Percentiles rank a stretch among this genome's conserved stretches.
Evolutionary conservation across 1,140 invertebrate genomes (phyloP).

Genomic region (Euwallacea similis): DNA sequence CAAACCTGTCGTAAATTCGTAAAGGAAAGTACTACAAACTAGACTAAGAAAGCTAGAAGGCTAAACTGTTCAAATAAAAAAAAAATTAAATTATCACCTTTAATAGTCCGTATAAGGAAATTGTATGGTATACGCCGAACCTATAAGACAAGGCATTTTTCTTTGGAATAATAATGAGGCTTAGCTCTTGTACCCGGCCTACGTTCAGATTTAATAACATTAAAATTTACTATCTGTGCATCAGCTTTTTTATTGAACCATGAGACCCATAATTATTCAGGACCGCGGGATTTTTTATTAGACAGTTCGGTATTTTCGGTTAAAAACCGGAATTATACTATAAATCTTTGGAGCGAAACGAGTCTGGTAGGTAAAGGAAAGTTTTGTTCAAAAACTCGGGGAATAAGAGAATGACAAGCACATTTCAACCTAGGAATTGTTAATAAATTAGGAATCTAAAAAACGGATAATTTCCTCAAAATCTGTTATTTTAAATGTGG

Average conservation of each 20-base stretch:
- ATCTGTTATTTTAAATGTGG: too few species aligned
- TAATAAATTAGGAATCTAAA: too few species aligned
- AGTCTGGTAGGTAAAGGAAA: neutral
- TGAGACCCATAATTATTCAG: conserved; percentile 19
- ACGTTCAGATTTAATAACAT: conserved; percentile 24
- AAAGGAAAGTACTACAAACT: neutral
- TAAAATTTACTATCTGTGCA: conserved; percentile 20
- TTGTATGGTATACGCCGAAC: conserved; percentile 4
- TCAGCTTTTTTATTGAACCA: conserved; percentile 23
- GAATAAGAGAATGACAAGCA: too few species aligned
- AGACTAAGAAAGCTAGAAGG: too few species aligned
- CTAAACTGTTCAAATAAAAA: neutral
- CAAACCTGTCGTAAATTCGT: neutral
- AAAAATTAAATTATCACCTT: conserved; percentile 6
- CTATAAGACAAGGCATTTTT: conserved; percentile 6
- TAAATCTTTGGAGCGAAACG: conserved; percentile 3
- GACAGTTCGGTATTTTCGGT: neutral
- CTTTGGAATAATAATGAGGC: conserved; percentile 20
- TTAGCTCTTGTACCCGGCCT: conserved; percentile 12
- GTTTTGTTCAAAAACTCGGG: too few species aligned
- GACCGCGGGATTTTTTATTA: conserved; percentile 18
- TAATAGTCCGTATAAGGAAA: neutral
- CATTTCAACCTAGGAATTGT: too few species aligned
- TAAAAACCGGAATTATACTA: conserved; percentile 1
- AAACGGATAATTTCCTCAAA: too few species aligned